Percentiles rank a stretch among this genome's conserved stretches.
phyloP scores from a whole-genome alignment of 2,797 vertebrate species.

The Epinephelus coioides region DNA sequence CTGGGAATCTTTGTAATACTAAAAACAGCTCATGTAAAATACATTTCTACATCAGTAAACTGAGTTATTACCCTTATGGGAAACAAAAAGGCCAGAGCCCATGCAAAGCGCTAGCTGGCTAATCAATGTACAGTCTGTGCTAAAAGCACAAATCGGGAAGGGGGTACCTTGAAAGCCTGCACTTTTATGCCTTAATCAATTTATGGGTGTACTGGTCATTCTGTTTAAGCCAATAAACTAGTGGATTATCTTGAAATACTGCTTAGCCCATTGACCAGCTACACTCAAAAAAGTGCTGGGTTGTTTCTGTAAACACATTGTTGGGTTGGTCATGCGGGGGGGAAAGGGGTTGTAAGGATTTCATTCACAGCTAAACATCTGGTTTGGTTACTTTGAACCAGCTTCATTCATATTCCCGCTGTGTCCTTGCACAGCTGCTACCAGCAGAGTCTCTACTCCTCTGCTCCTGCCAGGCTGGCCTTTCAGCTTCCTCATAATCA shows the following conservation, averaged over 20 bases:
- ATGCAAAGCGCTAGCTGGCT: slow-evolving; percentile 71
- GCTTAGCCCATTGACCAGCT: slow-evolving; percentile 71
- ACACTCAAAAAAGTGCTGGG: too few species aligned
- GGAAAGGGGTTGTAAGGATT: too few species aligned
- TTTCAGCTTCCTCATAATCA: too few species aligned
- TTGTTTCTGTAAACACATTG: too few species aligned
- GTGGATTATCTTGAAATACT: slow-evolving; percentile 81
- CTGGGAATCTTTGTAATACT: slow-evolving; percentile 62
- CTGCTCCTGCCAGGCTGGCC: too few species aligned
- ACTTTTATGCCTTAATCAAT: slow-evolving; percentile 85
- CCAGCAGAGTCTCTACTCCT: too few species aligned
- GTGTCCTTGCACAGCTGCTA: too few species aligned
- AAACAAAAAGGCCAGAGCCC: slow-evolving; percentile 68
- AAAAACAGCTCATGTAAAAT: slow-evolving; percentile 82
- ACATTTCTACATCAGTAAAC: slow-evolving; percentile 81
- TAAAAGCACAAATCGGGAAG: slow-evolving; percentile 75
- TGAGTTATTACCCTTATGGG: slow-evolving; percentile 76
- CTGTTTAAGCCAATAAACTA: slow-evolving; percentile 81
- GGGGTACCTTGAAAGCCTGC: slow-evolving; percentile 76
- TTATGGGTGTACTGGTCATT: slow-evolving; percentile 81
- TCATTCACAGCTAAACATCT: too few species aligned
- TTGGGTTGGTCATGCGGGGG: too few species aligned
- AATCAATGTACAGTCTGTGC: slow-evolving; percentile 80
- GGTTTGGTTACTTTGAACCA: too few species aligned
- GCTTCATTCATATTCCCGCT: too few species aligned